Evolutionary conservation across 2,888 invertebrate species (phyloP), one percentile per base, ranked within the genome.

Genomic region (Agonopterix subpropinquella): DNA sequence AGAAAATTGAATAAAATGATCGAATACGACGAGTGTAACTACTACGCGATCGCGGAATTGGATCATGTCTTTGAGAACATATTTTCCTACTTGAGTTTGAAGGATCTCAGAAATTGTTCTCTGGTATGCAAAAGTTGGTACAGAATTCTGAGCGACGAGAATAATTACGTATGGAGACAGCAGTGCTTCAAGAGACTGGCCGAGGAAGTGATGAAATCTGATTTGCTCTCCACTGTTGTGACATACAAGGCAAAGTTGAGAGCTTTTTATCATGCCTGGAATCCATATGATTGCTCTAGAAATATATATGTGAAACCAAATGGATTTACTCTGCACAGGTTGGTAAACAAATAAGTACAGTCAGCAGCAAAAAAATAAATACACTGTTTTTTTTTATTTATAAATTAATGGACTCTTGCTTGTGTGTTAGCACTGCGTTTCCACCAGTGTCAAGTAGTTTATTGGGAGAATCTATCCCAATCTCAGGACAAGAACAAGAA

Each of bases 241-340:
- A 96, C 97, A 4, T 97, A 95, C 75, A 98, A 97, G 89, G 93
- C 96, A 18, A 98, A 98, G 89, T 89, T 99, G 57, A 91, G 96
- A 67, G 98, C 99, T 10, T 97, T 94, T 81, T 94, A 94, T 74
- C 96, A 98, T 83, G 95, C 98, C 0, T 99, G 99, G 99, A 99
- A 97, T 82, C 96, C 98, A 8, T 94, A 95, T 76, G 99, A 99
- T 80, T 98, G 98, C 78, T 99, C 98, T 46, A 92, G 97, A 73
- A 98, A 99, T 88, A 95, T 98, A 74, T 98, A 96, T 79, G 95
- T 99, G 48, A 98, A 98, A 89, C 94, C 96, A 28, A 98, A 98
- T 88, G 98, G 98, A 57, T 99, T 99, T 78, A 99, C 99, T 13
- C 89, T 99, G 65, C 99, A 99, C 89, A 92, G 93, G 93, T 92